Base-by-base conservation (phyloP, 2,113 vertebrate species). In the Pterocles orientalis region DNA sequence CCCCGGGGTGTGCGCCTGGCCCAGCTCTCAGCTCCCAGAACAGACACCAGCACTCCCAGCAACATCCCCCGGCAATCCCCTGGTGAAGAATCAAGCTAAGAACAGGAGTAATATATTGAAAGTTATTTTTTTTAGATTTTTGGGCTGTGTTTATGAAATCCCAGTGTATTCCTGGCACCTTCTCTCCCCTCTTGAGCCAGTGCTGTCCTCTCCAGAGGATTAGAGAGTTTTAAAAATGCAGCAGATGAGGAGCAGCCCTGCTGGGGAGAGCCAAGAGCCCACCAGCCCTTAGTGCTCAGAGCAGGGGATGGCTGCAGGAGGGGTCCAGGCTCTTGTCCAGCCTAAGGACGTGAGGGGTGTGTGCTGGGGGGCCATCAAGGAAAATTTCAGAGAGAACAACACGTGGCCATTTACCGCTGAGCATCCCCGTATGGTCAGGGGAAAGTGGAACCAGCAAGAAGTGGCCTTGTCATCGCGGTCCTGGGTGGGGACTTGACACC, bases 401-500 rank as follows among this genome's bases (percentile, higher is more conserved):
- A 43, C 0, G 5, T 34, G 86, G 53, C 73, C 53, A 3, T 20
- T 82, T 71, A 41, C 87, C 79, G 93, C 90, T 65, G 90, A 96
- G 84, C 87, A 77, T 89, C 93, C 78, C 78, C 71, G 85, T 36
- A 11, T 12, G 89, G 95, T 19, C 58, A 41, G 70, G 2, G 73
- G 65, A 21, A 84, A 87, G 91, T 18, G 66, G 91, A 47, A 34
- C 57, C 75, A n/a, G 93, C 82, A 48, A 87, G 94, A 85, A 90
- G 5, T 1, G 45, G 62, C 85, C 82, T 60, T 61, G 72, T 58
- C 82, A 69, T 43, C 0, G 14, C 53, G 10, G 69, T 1, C 51
- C 76, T 7, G 64, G 69, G 91, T 3, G 82, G 91, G 51, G 83
- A 39, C 89, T 78, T 84, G 89, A 88, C 93, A 94, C 86, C 91